Percentiles rank a stretch among this genome's conserved stretches.
These are phyloP conservation scores for Euphonia xanthogaster DNA, from an alignment of 2,797 vertebrate species.

Conservation along the genomic window DNA sequence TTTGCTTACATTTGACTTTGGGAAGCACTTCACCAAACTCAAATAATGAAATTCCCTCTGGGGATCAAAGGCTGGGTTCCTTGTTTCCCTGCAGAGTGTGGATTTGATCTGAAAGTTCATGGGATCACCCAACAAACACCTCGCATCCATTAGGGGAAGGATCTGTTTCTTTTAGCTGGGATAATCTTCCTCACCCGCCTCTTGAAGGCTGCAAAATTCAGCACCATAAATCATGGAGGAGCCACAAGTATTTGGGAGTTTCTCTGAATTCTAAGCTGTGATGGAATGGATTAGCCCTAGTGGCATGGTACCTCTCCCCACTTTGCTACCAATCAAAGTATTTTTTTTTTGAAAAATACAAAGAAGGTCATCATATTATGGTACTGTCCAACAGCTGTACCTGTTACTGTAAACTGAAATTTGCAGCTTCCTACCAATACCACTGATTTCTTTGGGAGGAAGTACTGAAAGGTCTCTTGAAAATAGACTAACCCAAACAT, in stretches of 20 bases:
- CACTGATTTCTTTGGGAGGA: background rate
- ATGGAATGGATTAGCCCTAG: background rate
- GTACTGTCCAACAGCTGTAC: background rate
- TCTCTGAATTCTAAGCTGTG: background rate
- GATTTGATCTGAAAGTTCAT: background rate
- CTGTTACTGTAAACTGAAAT: background rate
- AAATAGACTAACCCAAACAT: background rate
- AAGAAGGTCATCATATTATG: background rate
- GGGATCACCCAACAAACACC: background rate
- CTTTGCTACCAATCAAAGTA: background rate
- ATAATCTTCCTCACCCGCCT: background rate
- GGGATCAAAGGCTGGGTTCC: background rate
- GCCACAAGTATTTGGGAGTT: background rate
- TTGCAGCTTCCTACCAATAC: background rate
- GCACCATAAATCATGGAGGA: background rate
- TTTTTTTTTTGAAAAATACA: background rate
- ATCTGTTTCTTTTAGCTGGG: background rate
- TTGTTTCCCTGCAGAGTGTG: background rate
- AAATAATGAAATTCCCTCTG: background rate
- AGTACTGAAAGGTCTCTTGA: background rate
- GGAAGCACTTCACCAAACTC: background rate
- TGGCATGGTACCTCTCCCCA: background rate
- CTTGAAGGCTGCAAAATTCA: background rate
- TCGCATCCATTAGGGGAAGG: rapidly evolving
- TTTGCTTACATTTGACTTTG: background rate